Evolutionary conservation across 2,797 vertebrate genomes (phyloP), one percentile per base, ranked within the genome.

Genomic region (Notolabrus celidotus): DNA sequence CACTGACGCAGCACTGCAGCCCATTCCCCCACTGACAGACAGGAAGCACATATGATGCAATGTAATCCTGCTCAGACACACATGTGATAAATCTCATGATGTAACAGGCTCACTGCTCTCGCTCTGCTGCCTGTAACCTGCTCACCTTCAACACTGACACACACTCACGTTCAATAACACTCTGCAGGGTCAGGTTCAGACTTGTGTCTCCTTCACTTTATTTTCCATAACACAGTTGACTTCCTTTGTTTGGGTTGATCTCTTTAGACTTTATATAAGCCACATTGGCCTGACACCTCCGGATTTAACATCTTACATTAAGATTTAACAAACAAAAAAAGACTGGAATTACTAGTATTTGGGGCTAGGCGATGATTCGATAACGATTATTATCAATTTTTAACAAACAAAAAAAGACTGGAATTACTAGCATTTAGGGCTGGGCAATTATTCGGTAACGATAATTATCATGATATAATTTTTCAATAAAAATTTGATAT

Each of bases 11-110:
- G 45, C 60, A 25, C 53, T 46, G 2, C 43, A 47, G 38, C 33
- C 50, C 3, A 1, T 10, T 1, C 11, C 34, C 27, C 4, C 6
- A 1, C 50, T 51, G 47, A 73, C 50, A 12, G 71, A 79, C 46
- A 77, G 78, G 82, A 82, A 77, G 56, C 67, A 34, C 51, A 20
- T 63, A 63, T 85, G 82, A 83, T 80, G 86, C 84, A 83, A 80
- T 5, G 51, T 52, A 56, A 59, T 74, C 22, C 67, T 38, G 52
- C 71, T 84, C 69, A 66, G 36, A 71, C 74, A 68, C 66, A 71
- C 71, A 66, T 65, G 70, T 70, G 51, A 61, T 70, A 38, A 36
- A 57, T 70, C 58, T 71, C 29, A 39, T 80, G 82, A 79, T 71
- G 58, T 70, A 82, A 80, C 52, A 14, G 34, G 19, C 41, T 58